Conservation (phyloP, 2,888 invertebrate species). For the Sarcophaga caerulescens region DNA sequence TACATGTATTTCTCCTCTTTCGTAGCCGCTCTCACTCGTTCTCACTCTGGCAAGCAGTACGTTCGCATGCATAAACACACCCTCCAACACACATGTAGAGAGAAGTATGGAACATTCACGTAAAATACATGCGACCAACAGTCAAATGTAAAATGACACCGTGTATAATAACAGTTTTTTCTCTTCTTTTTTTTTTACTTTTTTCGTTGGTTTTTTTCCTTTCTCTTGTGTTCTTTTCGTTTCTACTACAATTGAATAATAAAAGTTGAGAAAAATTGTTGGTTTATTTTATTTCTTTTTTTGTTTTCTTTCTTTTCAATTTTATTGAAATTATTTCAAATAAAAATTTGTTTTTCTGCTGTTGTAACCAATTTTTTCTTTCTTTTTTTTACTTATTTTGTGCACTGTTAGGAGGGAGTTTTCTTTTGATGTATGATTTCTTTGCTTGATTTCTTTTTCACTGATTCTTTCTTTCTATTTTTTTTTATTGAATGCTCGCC, state of each 20-base stretch:
- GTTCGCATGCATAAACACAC: slow-evolving; percentile 21
- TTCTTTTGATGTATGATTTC: not conserved
- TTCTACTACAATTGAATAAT: slow-evolving; percentile 1
- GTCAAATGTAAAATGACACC: slow-evolving; percentile 37
- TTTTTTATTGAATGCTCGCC: slow-evolving; percentile 40
- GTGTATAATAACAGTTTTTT: slow-evolving; percentile 27
- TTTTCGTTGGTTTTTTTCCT: not conserved
- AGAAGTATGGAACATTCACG: too few relatives aligned
- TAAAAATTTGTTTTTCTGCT: too few relatives aligned
- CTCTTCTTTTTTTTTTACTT: not conserved
- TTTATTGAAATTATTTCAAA: not conserved
- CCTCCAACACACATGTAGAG: not conserved
- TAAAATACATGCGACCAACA: not conserved
- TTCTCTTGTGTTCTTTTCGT: not conserved
- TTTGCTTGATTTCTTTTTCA: not conserved
- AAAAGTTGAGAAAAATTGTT: not conserved
- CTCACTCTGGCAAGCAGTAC: not conserved
- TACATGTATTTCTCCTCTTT: slow-evolving; percentile 48
- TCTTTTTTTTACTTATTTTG: not conserved
- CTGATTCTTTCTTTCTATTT: slow-evolving; percentile 9
- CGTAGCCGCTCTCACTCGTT: slow-evolving; percentile 4
- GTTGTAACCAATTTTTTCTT: not conserved
- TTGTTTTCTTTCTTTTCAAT: not conserved
- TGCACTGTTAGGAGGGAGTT: not conserved
- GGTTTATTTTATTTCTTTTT: not conserved